Percentiles rank a stretch among this genome's conserved stretches.
These are phyloP conservation scores for Onychostruthus taczanowskii DNA, from an alignment of 2,113 vertebrate species.

Conservation along the genomic window DNA sequence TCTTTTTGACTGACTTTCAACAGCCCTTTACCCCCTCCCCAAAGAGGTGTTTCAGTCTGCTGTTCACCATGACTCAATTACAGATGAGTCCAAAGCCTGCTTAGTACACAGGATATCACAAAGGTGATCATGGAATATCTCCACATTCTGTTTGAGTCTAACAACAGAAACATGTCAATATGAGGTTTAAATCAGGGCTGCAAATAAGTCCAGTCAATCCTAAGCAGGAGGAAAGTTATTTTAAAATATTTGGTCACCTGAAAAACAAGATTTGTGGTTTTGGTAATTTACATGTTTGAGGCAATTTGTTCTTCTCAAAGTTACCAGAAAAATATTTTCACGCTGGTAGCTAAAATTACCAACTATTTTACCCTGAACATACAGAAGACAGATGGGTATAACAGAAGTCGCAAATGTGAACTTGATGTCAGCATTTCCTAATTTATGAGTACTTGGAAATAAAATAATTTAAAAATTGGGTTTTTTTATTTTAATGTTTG, in stretches of 20 bases:
- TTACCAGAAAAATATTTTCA: neutral
- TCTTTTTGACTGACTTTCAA: neutral
- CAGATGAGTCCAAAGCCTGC: neutral
- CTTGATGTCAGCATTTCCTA: neutral
- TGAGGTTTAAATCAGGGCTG: neutral
- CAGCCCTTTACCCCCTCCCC: neutral
- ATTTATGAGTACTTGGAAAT: neutral
- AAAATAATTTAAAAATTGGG: neutral
- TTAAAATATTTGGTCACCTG: neutral
- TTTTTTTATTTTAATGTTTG: neutral
- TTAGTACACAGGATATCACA: neutral
- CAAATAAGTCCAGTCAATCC: neutral
- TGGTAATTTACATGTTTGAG: neutral
- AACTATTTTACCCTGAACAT: neutral
- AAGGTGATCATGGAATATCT: neutral
- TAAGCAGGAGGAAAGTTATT: neutral
- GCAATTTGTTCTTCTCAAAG: neutral
- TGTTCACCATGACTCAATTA: neutral
- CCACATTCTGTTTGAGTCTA: neutral
- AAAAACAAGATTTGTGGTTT: neutral
- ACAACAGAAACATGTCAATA: neutral
- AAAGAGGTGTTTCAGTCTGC: neutral
- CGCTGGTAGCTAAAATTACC: neutral
- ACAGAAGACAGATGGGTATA: neutral
- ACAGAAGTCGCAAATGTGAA: neutral